Percentiles rank a stretch among this genome's conserved stretches.
Evolutionary conservation across 2,113 vertebrate genomes (phyloP).

Genomic region (Redunca redunca): DNA sequence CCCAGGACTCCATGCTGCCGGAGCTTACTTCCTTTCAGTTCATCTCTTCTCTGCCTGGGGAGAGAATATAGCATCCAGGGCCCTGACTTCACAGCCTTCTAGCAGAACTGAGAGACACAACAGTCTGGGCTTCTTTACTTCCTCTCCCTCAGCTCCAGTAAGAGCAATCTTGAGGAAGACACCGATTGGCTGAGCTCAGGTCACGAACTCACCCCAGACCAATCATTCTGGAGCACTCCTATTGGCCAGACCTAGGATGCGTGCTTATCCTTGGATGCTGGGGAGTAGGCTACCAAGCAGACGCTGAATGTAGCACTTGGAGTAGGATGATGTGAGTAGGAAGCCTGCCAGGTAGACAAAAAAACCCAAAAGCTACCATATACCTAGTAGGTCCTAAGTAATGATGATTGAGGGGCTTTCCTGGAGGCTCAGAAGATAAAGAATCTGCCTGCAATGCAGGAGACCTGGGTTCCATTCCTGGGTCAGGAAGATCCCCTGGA

Average conservation of each 20-base stretch:
- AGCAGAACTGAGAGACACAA: background rate
- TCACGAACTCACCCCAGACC: background rate
- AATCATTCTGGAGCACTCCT: background rate
- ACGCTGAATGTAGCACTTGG: background rate
- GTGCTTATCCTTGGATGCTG: background rate
- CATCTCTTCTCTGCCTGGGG: background rate
- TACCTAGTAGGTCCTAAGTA: background rate
- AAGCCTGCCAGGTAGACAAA: background rate
- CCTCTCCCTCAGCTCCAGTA: background rate
- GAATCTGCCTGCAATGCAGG: background rate
- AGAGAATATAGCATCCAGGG: background rate
- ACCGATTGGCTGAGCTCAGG: background rate
- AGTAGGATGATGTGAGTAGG: background rate
- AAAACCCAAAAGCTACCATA: background rate
- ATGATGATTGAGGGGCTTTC: background rate
- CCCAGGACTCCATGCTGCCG: background rate
- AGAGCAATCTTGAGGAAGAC: background rate
- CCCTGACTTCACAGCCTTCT: background rate
- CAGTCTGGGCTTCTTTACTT: background rate
- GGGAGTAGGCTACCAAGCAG: background rate
- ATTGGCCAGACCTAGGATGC: background rate
- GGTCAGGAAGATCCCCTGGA: background rate
- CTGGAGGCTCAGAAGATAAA: background rate
- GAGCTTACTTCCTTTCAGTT: background rate
- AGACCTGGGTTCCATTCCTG: background rate